These are phyloP conservation scores for Hirtodrosophila cameraria DNA, from an alignment of 2,888 invertebrate genomes.

Conservation along the genomic window DNA sequence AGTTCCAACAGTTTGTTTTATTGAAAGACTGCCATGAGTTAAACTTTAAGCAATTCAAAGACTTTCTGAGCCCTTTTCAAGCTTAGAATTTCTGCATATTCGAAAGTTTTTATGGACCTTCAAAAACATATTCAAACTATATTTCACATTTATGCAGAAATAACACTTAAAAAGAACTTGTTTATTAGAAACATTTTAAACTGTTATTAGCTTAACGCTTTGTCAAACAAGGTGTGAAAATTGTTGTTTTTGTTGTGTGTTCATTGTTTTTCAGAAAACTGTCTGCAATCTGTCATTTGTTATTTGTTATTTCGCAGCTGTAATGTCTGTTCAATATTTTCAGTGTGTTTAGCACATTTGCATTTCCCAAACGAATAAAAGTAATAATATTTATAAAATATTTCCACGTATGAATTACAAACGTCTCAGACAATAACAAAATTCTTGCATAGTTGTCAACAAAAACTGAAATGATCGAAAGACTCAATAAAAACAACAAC, in stretches of 20 bases:
- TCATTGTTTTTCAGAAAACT: constrained; percentile 13
- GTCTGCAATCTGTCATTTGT: constrained; percentile 15
- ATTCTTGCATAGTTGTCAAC: constrained; percentile 63
- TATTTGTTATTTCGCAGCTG: constrained; percentile 30
- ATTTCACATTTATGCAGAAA: too few species aligned
- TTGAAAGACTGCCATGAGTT: too few species aligned
- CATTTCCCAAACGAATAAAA: constrained; percentile 10
- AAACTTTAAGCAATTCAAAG: too few species aligned
- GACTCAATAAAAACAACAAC: constrained; percentile 76
- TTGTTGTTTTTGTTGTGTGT: not conserved
- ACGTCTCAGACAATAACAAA: constrained; percentile 63
- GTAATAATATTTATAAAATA: constrained; percentile 5
- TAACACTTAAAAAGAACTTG: not conserved
- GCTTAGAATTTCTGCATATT: too few species aligned
- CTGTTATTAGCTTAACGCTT: constrained; percentile 3
- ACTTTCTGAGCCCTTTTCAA: too few species aligned
- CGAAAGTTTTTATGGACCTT: too few species aligned
- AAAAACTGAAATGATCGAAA: constrained; percentile 62
- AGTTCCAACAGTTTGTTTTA: too few species aligned
- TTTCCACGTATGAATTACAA: constrained; percentile 61
- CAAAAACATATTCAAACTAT: too few species aligned
- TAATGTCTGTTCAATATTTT: constrained; percentile 8
- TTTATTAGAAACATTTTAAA: not conserved
- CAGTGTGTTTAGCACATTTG: not conserved
- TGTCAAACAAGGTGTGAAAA: constrained; percentile 13